phyloP scores from a whole-genome alignment of 2,888 invertebrate genomes.

The Tricholauxania praeusta region DNA sequence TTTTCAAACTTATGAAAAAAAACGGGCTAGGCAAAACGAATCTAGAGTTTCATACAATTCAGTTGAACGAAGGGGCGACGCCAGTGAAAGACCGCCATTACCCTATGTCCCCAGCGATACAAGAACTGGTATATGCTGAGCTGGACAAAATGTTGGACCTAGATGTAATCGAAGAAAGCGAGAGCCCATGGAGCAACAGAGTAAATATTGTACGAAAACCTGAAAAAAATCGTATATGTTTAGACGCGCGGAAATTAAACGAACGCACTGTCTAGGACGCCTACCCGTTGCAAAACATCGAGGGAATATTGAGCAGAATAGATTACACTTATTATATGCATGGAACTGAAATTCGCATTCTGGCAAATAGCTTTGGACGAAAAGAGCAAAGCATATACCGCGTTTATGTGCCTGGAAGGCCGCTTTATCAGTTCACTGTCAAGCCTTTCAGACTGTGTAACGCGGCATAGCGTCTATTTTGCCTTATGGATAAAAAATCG shows the following conservation, averaged over 20 bases:
- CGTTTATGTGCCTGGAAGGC: not conserved
- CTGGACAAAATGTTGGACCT: not conserved
- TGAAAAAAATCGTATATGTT: no score
- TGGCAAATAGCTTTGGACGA: not conserved
- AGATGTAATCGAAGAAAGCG: not conserved
- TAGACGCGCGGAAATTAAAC: no score
- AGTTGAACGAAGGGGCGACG: constrained; percentile 19
- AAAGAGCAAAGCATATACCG: not conserved
- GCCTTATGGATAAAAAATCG: not conserved
- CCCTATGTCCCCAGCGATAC: not conserved
- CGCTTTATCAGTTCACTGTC: not conserved
- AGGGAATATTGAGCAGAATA: no score
- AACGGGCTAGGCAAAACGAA: not conserved
- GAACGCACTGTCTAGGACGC: no score
- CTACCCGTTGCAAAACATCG: no score
- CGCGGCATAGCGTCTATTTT: not conserved
- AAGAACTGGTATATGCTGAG: not conserved
- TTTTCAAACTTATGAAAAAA: not conserved
- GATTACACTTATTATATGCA: not conserved
- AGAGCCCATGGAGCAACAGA: not conserved
- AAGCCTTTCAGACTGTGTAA: not conserved
- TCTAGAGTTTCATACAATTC: constrained; percentile 24
- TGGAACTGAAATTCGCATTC: not conserved
- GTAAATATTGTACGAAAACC: not conserved
- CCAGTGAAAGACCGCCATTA: constrained; percentile 25